Conservation (phyloP, 1,140 invertebrate species). For the Bombus soroeensis region DNA sequence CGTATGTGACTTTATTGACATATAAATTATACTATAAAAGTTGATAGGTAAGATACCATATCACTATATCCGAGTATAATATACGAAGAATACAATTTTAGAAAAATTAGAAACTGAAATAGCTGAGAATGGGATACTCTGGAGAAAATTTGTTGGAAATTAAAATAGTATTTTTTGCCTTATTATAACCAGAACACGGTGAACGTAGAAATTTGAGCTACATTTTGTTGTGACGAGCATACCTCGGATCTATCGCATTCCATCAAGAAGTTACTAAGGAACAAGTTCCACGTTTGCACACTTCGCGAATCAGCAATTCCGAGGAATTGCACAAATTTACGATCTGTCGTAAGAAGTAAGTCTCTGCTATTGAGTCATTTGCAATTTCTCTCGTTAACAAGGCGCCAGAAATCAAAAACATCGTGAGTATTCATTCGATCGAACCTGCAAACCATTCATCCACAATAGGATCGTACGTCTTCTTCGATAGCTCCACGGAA, state of each 20-base stretch:
- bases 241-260: too few species aligned
- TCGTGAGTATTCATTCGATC: neutral
- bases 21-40: too few species aligned
- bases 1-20: too few species aligned
- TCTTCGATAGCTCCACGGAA: neutral
- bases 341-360: neutral
- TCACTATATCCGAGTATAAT: too few species aligned
- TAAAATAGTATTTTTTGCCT: neutral
- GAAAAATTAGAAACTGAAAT: neutral
- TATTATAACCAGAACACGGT: too few species aligned
- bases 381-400: neutral
- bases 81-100: neutral
- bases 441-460: neutral
- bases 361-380: neutral
- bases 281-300: neutral
- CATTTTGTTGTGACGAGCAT: too few species aligned
- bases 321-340: neutral
- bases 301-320: neutral
- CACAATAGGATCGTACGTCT: neutral
- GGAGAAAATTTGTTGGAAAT: neutral
- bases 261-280: too few species aligned
- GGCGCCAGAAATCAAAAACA: neutral
- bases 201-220: too few species aligned
- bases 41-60: too few species aligned
- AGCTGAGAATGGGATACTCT: too few species aligned